Evolutionary conservation across 35 echinoderm and acorn worm genomes (phyloP), one percentile per base, ranked within the genome.

Genomic region (Apostichopus californicus): DNA sequence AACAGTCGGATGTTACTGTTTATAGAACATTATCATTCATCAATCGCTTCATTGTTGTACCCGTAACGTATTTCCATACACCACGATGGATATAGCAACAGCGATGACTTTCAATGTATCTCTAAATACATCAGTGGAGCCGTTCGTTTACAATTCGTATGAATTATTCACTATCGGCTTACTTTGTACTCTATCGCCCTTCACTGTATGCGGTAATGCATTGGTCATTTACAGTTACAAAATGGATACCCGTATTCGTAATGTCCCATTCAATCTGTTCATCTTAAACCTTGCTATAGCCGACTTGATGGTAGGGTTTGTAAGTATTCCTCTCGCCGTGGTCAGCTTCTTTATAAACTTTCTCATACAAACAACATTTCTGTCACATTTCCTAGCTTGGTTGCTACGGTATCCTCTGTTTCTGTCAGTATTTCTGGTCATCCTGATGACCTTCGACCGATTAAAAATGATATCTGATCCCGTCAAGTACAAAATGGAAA

Each of bases 281-380:
- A 59, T 85, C 24, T 59, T 85, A 20, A 85, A 85, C 54, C 81
- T 85, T 18, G 81, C 81, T 1, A 85, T 60, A 63, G 55, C 81
- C 17, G 81, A 85, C 57, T 58, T 85, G 5, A n/a, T 85, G 56
- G 81, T 85, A 9, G 81, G 81, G 20, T 75, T 75, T 18, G 17
- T 75, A 18, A 75, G 20, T 20, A 85, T 85, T 85, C 57, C 55
- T 85, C 34, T 46, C 34, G 3, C 34, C 34, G 34, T 46, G 34
- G 34, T 46, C 34, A 46, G 34, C 34, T 46, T 46, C 34, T 46
- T 46, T 46, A 46, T 46, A 46, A 2, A 46, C 34, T 46, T 46
- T 46, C 34, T 46, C 34, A 46, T 46, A 46, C 34, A 46, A 46
- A 2, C 58, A 61, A 8, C 81, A 60, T 57, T 59, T 23, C 11